Evolutionary conservation across 1,140 invertebrate species (phyloP).

Genomic region (Mercenaria mercenaria): DNA sequence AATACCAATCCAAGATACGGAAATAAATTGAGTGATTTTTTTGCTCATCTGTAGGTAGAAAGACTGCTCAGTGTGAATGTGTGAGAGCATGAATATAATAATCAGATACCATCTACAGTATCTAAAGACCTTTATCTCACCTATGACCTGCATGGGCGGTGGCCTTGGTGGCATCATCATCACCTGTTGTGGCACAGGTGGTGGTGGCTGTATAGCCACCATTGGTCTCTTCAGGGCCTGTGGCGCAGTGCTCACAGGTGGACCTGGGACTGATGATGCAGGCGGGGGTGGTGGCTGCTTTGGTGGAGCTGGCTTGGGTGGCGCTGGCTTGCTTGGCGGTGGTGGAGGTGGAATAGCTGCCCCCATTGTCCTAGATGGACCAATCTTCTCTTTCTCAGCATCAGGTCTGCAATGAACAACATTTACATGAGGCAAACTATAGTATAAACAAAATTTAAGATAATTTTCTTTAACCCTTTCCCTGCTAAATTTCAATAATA

Average conservation of each 20-base stretch:
- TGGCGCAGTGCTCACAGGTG: conserved; percentile 53
- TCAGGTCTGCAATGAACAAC: conserved; percentile 89
- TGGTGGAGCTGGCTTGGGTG: conserved; percentile 80
- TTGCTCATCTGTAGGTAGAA: too few relatives aligned
- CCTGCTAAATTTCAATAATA: too few relatives aligned
- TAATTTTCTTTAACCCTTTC: too few relatives aligned
- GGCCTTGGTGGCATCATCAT: conserved; percentile 82
- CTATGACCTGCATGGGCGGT: conserved; percentile 79
- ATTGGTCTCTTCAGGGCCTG: conserved; percentile 66
- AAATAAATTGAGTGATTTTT: too few relatives aligned
- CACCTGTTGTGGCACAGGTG: conserved; percentile 76
- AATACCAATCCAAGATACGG: too few relatives aligned
- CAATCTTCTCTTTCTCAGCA: conserved; percentile 94
- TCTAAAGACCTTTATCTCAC: too few relatives aligned
- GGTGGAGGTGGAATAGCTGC: conserved; percentile 71
- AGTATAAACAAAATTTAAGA: too few relatives aligned
- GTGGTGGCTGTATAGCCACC: conserved; percentile 63
- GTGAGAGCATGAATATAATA: too few relatives aligned
- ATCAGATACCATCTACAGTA: too few relatives aligned
- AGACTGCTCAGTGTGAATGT: too few relatives aligned
- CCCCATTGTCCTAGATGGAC: conserved; percentile 83
- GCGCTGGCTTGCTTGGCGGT: conserved; percentile 72
- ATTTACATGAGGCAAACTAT: too few relatives aligned
- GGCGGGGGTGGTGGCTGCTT: conserved; percentile 54
- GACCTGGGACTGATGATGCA: conserved; percentile 54